Evolutionary conservation across 2,888 invertebrate genomes (phyloP), one percentile per base, ranked within the genome.

Genomic region (Griposia aprilina): DNA sequence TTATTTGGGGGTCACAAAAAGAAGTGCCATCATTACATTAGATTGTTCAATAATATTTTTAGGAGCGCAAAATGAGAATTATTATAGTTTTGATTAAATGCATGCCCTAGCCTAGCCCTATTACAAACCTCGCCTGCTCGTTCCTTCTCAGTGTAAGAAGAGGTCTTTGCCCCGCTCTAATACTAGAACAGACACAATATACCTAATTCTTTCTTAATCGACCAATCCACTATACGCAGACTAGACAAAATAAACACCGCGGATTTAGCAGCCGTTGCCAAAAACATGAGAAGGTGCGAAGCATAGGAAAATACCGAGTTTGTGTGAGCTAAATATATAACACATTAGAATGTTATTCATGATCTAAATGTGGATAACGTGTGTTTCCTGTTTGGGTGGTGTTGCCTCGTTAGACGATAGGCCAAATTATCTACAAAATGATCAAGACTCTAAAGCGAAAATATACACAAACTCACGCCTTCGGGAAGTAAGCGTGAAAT

Each of bases 271-370:
- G 1, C 2, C 17, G 66, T 23, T 83, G 83, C 83, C 83, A 83
- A 83, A 71, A 76, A 15, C 76, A 74, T 59, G 67, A 60, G 15
- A 82, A 68, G 75, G 71, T 86, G 81, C 60, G 79, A 80, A 80
- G 76, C 80, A 66, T 83, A 71, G 83, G 83, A 83, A 83, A 83
- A 86, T 87, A 84, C 80, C 76, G 76, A 15, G 73, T 84, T 77
- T 67, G 63, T 72, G 65, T 5, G 36, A 1, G 66, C 78, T 82
- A 82, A 82, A 78, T 82, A 82, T 82, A 82, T 45, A 73, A 70
- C 45, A 63, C 78, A 26, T 74, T 71, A 71, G 63, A 67, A 69
- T 76, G 84, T 84, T 84, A 85, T 84, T 79, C 85, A 79, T 50
- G 71, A 13, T 57, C 79, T 74, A 82, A 82, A 76, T 73, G 15